phyloP scores from a whole-genome alignment of 1,140 invertebrate genomes.

The Chymomyza costata region DNA sequence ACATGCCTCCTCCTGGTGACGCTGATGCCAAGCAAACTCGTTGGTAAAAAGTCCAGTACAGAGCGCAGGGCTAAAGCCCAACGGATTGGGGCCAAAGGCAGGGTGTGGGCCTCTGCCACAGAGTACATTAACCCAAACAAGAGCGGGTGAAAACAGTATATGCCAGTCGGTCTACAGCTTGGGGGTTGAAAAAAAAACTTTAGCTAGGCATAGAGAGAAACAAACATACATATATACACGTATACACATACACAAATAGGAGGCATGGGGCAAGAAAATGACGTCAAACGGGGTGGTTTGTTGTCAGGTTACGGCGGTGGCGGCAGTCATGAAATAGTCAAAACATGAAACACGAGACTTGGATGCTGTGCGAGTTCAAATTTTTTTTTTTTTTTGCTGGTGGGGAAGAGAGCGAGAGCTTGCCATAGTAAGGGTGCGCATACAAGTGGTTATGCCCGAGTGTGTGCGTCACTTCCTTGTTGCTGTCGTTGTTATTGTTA shows the following conservation, averaged over 20 bases:
- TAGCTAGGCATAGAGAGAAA: conserved; percentile 15
- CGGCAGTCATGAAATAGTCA: conserved; percentile 30
- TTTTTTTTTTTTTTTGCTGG: too few species aligned
- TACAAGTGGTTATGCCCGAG: conserved; percentile 68
- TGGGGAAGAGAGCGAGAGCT: too few species aligned
- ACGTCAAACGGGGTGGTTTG: conserved; percentile 38
- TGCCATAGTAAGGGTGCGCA: conserved; percentile 24
- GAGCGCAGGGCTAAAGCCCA: too few species aligned
- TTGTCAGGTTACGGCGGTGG: too few species aligned
- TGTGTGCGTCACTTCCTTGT: conserved; percentile 18
- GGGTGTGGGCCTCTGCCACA: conserved; percentile 64
- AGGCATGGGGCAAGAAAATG: too few species aligned
- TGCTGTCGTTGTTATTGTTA: background rate
- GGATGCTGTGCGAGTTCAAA: conserved; percentile 32
- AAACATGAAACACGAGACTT: conserved; percentile 34
- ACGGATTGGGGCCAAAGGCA: too few species aligned
- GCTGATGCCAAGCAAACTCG: background rate
- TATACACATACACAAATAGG: conserved; percentile 13
- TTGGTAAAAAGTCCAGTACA: too few species aligned
- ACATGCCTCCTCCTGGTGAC: conserved; percentile 8
- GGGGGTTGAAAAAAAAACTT: conserved; percentile 59
- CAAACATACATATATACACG: conserved; percentile 14
- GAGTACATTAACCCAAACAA: conserved; percentile 77
- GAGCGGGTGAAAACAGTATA: background rate
- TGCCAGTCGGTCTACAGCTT: conserved; percentile 18